Conservation (phyloP, 2,113 vertebrate species). For the Butorides virescens region DNA sequence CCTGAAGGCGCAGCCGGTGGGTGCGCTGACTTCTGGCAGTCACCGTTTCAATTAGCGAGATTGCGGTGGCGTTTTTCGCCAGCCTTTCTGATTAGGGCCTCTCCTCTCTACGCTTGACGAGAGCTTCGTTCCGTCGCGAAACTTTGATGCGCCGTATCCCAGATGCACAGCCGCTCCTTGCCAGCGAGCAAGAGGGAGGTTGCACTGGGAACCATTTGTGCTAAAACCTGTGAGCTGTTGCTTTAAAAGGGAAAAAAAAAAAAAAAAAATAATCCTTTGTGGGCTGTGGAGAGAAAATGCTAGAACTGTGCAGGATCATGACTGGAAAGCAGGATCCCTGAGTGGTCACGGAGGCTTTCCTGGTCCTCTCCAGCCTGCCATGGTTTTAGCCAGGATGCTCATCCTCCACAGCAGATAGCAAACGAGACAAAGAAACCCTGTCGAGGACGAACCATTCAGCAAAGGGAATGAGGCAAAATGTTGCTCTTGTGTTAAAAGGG, state of each 20-base stretch:
- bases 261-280: conserved; percentile 71
- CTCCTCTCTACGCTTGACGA: rapidly evolving
- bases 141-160: rapidly evolving
- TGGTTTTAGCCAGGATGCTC: conserved; percentile 64
- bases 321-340: conserved; percentile 82
- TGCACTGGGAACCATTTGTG: conserved; percentile 25
- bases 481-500: conserved; percentile 74
- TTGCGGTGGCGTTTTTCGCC: rapidly evolving
- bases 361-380: conserved; percentile 62
- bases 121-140: not conserved
- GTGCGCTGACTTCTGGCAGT: not conserved
- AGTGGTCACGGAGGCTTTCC: conserved; percentile 68
- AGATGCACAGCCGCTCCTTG: not conserved
- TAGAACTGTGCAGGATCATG: conserved; percentile 83
- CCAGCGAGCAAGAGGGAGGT: not conserved
- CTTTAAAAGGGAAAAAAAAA: conserved; percentile 76
- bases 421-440: conserved; percentile 44
- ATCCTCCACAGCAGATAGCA: conserved; percentile 66
- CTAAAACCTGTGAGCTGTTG: conserved; percentile 74
- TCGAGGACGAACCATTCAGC: conserved; percentile 41
- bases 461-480: conserved; percentile 77
- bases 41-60: rapidly evolving
- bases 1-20: not conserved
- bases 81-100: not conserved
- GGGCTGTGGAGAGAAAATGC: conserved; percentile 85